Evolutionary conservation across 2,113 vertebrate species (phyloP).

Genomic region (Gila orcuttii): DNA sequence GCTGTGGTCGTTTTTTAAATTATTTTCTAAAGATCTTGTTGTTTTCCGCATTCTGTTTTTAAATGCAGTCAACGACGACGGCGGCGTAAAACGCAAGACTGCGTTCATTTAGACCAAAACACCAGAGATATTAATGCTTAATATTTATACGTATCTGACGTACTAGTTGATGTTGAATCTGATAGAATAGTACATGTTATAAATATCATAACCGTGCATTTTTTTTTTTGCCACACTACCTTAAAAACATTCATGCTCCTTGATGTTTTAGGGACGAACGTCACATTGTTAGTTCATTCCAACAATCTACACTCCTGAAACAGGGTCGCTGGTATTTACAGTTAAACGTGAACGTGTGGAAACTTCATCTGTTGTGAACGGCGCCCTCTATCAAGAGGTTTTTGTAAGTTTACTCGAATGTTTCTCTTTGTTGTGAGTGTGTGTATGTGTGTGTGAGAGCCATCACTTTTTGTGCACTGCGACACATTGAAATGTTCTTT

Average conservation of each 20-base stretch:
- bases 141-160: slow-evolving; percentile 55
- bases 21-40: slow-evolving; percentile 2
- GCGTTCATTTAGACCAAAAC: slow-evolving; percentile 56
- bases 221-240: slow-evolving; percentile 25
- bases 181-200: slow-evolving; percentile 56
- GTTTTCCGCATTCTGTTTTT: background rate
- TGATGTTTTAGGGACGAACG: background rate
- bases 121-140: slow-evolving; percentile 49
- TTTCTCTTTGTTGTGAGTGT: slow-evolving; percentile 43
- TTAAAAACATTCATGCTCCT: slow-evolving; percentile 37
- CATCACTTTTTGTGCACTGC: slow-evolving; percentile 68
- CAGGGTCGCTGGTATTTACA: slow-evolving; percentile 17
- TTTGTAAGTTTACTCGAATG: slow-evolving; percentile 38
- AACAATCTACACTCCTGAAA: slow-evolving; percentile 5
- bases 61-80: background rate
- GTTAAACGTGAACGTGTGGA: background rate
- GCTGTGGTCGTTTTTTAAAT: slow-evolving; percentile 49
- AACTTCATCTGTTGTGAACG: background rate
- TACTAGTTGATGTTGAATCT: slow-evolving; percentile 54
- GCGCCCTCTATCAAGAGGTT: background rate
- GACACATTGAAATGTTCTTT: slow-evolving; percentile 53
- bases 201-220: slow-evolving; percentile 47
- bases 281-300: slow-evolving; percentile 27
- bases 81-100: slow-evolving; percentile 7
- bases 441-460: slow-evolving; percentile 1